Evolutionary conservation across 2,888 invertebrate genomes (phyloP).

Genomic region (Zaprionus lineosus): DNA sequence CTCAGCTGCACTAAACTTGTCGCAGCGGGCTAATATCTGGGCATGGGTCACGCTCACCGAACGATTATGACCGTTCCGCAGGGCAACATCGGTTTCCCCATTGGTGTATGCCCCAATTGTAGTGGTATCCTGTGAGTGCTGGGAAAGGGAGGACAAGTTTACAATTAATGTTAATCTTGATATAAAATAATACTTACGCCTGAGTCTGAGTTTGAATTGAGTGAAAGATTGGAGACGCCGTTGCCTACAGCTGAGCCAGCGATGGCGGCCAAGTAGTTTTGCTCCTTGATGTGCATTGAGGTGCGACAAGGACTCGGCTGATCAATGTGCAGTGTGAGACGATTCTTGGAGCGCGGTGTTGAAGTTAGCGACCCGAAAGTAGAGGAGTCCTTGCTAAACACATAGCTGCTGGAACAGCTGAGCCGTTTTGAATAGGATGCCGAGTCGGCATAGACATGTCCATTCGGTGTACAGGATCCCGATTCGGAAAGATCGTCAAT

Average conservation of each 20-base stretch:
- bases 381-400: constrained; percentile 84
- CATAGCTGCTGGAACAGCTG: constrained; percentile 85
- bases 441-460: constrained; percentile 82
- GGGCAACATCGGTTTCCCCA: constrained; percentile 75
- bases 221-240: constrained; percentile 89
- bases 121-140: constrained; percentile 78
- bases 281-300: constrained; percentile 90
- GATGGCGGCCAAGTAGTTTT: constrained; percentile 88
- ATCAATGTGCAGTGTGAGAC: constrained; percentile 89
- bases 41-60: constrained; percentile 85
- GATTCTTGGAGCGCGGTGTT: constrained; percentile 85
- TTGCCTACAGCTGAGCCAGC: constrained; percentile 88
- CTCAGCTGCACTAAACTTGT: constrained; percentile 90
- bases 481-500: constrained; percentile 84
- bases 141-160: not conserved
- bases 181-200: constrained; percentile 80
- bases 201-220: constrained; percentile 87
- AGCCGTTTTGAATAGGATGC: constrained; percentile 83
- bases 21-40: constrained; percentile 84
- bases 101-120: constrained; percentile 74
- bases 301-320: constrained; percentile 87
- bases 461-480: constrained; percentile 71
- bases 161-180: too few species aligned
- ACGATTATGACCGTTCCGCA: constrained; percentile 84
- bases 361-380: constrained; percentile 78